Conservation (phyloP, 2,888 invertebrate genomes). For the Oxycera nigricornis region DNA sequence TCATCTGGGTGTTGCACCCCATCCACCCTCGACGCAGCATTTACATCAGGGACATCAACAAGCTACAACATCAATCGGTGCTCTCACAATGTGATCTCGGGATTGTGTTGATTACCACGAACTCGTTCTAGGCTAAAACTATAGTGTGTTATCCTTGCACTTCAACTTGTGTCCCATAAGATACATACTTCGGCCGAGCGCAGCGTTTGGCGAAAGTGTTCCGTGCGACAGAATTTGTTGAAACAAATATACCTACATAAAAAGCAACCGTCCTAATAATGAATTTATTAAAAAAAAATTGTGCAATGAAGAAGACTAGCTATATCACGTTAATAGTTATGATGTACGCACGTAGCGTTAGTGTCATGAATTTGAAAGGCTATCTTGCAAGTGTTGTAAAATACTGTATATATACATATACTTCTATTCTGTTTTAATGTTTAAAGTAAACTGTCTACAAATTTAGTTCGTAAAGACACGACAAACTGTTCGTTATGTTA, state of each 20-base stretch:
- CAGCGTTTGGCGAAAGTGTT: neutral
- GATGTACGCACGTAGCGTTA: neutral
- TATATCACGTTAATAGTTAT: neutral
- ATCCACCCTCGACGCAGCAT: constrained; percentile 55
- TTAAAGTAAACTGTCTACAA: too few relatives aligned
- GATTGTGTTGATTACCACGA: neutral
- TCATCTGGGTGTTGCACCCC: constrained; percentile 53
- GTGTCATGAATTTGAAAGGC: neutral
- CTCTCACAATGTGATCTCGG: constrained; percentile 17
- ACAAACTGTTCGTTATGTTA: too few relatives aligned
- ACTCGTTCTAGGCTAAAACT: neutral
- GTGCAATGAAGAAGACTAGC: constrained; percentile 29
- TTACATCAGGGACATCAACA: constrained; percentile 55
- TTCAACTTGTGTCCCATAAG: neutral
- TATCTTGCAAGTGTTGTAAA: neutral
- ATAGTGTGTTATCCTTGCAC: constrained; percentile 1
- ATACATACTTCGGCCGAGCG: neutral
- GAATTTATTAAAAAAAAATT: constrained; percentile 21
- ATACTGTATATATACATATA: neutral
- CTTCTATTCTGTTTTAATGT: too few relatives aligned
- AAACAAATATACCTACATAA: neutral
- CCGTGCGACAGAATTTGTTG: neutral
- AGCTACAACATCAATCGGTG: constrained; percentile 53
- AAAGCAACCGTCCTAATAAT: constrained; percentile 19
- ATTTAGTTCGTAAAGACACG: too few relatives aligned